Evolutionary conservation across 2,888 invertebrate genomes (phyloP).

Genomic region (Matsumyia berberina): DNA sequence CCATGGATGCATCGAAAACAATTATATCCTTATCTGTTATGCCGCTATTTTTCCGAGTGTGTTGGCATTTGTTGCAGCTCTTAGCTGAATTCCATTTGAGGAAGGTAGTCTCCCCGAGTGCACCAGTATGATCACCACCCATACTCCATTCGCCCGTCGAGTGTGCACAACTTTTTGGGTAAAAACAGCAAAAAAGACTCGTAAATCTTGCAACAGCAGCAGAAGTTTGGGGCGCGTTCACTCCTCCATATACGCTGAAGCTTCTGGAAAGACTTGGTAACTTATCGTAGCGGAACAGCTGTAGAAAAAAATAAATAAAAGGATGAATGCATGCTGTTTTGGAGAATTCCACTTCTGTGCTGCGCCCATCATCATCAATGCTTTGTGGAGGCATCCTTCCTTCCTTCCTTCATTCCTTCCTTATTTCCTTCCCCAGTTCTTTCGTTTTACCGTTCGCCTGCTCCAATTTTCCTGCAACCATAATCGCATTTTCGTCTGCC

Average conservation of each 20-base stretch:
- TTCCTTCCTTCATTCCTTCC: constrained; percentile 30
- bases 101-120: not conserved
- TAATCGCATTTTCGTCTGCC: constrained; percentile 56
- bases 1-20: constrained; percentile 59
- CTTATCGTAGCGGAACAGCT: constrained; percentile 69
- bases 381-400: constrained; percentile 22
- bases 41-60: not conserved
- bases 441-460: constrained; percentile 3
- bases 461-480: constrained; percentile 41
- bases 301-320: constrained; percentile 38
- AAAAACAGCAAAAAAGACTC: constrained; percentile 61
- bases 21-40: constrained; percentile 55
- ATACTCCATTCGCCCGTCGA: constrained; percentile 28
- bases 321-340: constrained; percentile 35
- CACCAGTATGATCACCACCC: constrained; percentile 14
- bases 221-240: constrained; percentile 38
- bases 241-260: constrained; percentile 9
- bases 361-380: constrained; percentile 43
- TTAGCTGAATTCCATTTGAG: constrained; percentile 30
- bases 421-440: constrained; percentile 16
- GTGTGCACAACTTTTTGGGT: constrained; percentile 53
- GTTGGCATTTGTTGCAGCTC: constrained; percentile 26
- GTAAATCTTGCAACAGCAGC: constrained; percentile 63
- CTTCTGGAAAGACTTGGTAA: constrained; percentile 55
- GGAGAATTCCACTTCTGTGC: not conserved